These are phyloP conservation scores for Aporophyla nigra DNA, from an alignment of 2,888 invertebrate genomes.

Conservation along the genomic window DNA sequence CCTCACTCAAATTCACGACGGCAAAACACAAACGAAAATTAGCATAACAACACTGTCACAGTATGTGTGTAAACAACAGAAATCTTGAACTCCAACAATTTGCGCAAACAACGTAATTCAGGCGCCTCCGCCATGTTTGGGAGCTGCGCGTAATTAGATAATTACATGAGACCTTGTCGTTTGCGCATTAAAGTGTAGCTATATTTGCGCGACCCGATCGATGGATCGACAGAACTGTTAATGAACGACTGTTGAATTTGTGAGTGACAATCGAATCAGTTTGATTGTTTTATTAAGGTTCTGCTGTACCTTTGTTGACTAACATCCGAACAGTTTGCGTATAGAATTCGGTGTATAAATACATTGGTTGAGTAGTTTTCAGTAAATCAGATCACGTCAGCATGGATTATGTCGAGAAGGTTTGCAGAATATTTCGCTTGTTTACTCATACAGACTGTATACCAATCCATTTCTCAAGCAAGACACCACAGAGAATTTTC, in stretches of 20 bases:
- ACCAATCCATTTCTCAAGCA: not conserved
- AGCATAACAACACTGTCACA: slow-evolving; percentile 75
- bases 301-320: slow-evolving; percentile 29
- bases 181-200: slow-evolving; percentile 58
- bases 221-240: slow-evolving; percentile 59
- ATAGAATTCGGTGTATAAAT: slow-evolving; percentile 35
- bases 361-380: slow-evolving; percentile 22
- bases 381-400: slow-evolving; percentile 33
- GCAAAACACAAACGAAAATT: slow-evolving; percentile 73
- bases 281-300: slow-evolving; percentile 61
- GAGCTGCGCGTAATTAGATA: slow-evolving; percentile 82
- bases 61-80: slow-evolving; percentile 67
- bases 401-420: not conserved
- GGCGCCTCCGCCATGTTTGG: slow-evolving; percentile 74
- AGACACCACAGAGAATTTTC: not conserved
- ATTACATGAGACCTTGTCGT: slow-evolving; percentile 78
- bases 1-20: slow-evolving; percentile 41
- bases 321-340: slow-evolving; percentile 35
- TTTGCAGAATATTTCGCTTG: slow-evolving; percentile 6
- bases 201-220: slow-evolving; percentile 55
- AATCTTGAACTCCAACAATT: slow-evolving; percentile 83
- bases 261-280: slow-evolving; percentile 63
- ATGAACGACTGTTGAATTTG: slow-evolving; percentile 64
- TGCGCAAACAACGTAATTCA: slow-evolving; percentile 81
- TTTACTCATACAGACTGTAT: slow-evolving; percentile 4